A percentile compares a stretch with the other conserved stretches of the same genome.
Conservation (phyloP, 2,113 vertebrate genomes). For the Sander lucioperca region DNA sequence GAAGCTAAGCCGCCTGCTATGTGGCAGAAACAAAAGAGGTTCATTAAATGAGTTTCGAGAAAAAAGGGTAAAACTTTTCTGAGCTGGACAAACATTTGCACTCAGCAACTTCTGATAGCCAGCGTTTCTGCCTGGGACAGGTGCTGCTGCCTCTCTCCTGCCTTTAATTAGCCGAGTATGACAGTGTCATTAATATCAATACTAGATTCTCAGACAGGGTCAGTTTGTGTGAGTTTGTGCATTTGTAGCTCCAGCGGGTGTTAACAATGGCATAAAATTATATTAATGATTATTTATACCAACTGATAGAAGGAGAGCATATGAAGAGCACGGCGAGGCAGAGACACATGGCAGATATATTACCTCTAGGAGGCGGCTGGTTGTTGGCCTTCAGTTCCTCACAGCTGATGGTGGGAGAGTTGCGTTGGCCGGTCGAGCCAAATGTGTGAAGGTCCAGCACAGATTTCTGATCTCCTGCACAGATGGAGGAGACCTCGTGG, state of each 20-base stretch:
- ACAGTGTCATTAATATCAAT: conserved; percentile 56
- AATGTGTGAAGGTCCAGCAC: conserved; percentile 44
- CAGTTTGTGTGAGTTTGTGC: conserved; percentile 26
- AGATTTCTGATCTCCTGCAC: conserved; percentile 51
- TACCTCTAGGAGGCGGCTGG: conserved; percentile 37
- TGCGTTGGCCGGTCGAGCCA: conserved; percentile 4
- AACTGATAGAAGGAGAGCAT: conserved; percentile 17
- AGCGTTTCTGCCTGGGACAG: conserved; percentile 36
- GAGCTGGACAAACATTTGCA: conserved; percentile 10
- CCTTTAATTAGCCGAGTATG: conserved; percentile 53
- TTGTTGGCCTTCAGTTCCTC: conserved; percentile 56
- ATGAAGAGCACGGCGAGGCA: conserved; percentile 11
- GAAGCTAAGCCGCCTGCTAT: neutral
- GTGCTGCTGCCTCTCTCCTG: conserved; percentile 42
- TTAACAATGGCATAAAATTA: conserved; percentile 8
- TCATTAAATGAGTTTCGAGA: neutral
- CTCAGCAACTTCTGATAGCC: conserved; percentile 20
- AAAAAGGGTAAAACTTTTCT: conserved; percentile 7
- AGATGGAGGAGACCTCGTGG: conserved; percentile 52
- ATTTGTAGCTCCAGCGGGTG: conserved; percentile 6
- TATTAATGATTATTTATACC: conserved; percentile 22
- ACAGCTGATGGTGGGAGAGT: conserved; percentile 11
- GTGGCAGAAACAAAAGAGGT: conserved; percentile 8
- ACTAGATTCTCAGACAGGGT: conserved; percentile 26
- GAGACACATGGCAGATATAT: conserved; percentile 44